These are phyloP conservation scores for Parauchenoglanis punctatus DNA, from an alignment of 2,797 vertebrate genomes.

Conservation along the genomic window DNA sequence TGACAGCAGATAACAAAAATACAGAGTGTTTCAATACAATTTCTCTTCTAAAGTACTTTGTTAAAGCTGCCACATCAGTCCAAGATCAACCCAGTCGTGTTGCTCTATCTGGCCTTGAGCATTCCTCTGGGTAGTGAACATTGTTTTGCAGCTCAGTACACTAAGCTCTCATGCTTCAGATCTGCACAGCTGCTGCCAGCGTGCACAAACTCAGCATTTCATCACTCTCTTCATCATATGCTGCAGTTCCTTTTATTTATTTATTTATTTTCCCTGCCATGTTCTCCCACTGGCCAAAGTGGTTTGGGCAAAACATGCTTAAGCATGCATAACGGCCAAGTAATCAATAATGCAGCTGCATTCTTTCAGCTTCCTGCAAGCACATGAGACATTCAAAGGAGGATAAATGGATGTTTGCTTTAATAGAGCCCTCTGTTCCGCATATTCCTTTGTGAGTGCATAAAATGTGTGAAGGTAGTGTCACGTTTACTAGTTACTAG, in stretches of 20 bases:
- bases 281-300: slow-evolving; percentile 36
- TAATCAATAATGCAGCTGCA: slow-evolving; percentile 59
- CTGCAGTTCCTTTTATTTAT: slow-evolving; percentile 38
- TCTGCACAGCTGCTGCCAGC: slow-evolving; percentile 47
- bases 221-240: slow-evolving; percentile 52
- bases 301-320: slow-evolving; percentile 59
- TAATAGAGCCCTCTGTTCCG: slow-evolving; percentile 46
- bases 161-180: slow-evolving; percentile 45
- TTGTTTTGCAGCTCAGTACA: slow-evolving; percentile 35
- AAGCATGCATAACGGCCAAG: slow-evolving; percentile 57
- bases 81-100: neutral
- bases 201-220: slow-evolving; percentile 57
- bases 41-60: neutral
- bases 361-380: slow-evolving; percentile 53
- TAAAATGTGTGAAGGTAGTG: neutral
- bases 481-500: neutral
- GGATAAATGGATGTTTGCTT: slow-evolving; percentile 54
- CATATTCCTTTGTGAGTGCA: slow-evolving; percentile 5
- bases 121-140: slow-evolving; percentile 20
- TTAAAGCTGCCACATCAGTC: neutral
- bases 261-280: slow-evolving; percentile 30
- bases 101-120: slow-evolving; percentile 4
- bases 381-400: slow-evolving; percentile 47
- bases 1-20: neutral
- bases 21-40: neutral